Percentiles rank a stretch among this genome's conserved stretches.
Evolutionary conservation across 2,113 vertebrate genomes (phyloP).

Genomic region (Odontesthes bonariensis): DNA sequence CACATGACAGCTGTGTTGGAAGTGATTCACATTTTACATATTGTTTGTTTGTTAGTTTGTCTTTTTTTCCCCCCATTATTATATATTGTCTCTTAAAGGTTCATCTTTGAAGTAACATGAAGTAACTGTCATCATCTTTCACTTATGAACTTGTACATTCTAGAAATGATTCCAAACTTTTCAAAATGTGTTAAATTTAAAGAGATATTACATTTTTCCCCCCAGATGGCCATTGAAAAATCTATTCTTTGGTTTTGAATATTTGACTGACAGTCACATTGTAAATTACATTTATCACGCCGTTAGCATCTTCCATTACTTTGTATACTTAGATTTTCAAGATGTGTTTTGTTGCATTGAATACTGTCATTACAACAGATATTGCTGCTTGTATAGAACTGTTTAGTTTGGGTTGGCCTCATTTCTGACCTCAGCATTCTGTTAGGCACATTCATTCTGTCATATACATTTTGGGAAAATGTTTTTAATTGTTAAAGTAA

Average conservation of each 20-base stretch:
- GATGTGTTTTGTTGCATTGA: background rate
- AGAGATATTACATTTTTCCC: background rate
- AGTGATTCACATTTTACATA: background rate
- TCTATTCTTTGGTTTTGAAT: too few species aligned
- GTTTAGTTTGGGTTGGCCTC: background rate
- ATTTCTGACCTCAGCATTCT: slow-evolving; percentile 3
- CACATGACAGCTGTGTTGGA: background rate
- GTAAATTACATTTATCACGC: slow-evolving; percentile 1
- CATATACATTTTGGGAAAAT: too few species aligned
- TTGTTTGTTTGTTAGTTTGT: too few species aligned
- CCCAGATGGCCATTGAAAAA: background rate
- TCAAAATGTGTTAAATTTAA: background rate
- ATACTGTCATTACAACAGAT: background rate
- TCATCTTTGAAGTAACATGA: too few species aligned
- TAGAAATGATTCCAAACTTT: background rate
- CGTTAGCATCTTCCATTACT: slow-evolving; percentile 17
- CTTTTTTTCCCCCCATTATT: too few species aligned
- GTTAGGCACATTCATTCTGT: background rate
- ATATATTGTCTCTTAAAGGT: too few species aligned
- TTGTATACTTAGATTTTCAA: slow-evolving; percentile 6
- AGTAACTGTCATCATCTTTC: too few species aligned
- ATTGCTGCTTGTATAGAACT: background rate
- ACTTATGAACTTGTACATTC: background rate
- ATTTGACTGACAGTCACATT: background rate
- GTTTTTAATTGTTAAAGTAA: too few species aligned